A percentile compares a stretch with the other conserved stretches of the same genome.
Evolutionary conservation across 2,113 vertebrate species (phyloP).

Genomic region (Bettongia penicillata): DNA sequence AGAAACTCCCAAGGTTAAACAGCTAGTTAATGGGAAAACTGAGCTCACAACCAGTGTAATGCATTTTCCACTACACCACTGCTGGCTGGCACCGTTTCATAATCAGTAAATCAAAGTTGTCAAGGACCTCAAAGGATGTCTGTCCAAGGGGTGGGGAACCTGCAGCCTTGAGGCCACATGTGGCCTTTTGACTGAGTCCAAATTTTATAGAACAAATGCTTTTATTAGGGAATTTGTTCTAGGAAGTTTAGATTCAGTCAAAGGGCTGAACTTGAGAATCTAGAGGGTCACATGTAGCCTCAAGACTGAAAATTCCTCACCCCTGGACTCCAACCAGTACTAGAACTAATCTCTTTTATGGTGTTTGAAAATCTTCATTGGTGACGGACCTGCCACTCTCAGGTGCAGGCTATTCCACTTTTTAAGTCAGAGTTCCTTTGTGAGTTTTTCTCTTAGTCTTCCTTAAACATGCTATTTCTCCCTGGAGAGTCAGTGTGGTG

Average conservation of each 20-base stretch:
- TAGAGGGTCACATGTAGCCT: no score
- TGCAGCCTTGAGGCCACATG: no score
- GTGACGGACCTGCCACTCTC: not conserved
- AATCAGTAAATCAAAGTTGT: not conserved
- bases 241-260: no score
- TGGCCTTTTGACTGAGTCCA: no score
- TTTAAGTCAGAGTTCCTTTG: not conserved
- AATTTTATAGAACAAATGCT: no score
- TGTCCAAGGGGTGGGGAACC: not conserved
- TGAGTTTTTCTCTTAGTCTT: not conserved
- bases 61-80: not conserved
- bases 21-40: not conserved
- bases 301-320: no score
- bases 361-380: not conserved
- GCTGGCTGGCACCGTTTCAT: not conserved
- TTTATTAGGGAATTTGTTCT: no score
- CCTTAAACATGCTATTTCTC: not conserved
- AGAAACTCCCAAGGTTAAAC: not conserved
- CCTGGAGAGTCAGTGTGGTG: not conserved
- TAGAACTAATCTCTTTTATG: not conserved
- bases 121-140: not conserved
- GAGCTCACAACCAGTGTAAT: not conserved
- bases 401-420: not conserved
- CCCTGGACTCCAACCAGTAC: not conserved
- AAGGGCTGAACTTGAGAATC: no score